phyloP scores from a whole-genome alignment of 2,888 invertebrate genomes.

The Lacanobia oleracea region DNA sequence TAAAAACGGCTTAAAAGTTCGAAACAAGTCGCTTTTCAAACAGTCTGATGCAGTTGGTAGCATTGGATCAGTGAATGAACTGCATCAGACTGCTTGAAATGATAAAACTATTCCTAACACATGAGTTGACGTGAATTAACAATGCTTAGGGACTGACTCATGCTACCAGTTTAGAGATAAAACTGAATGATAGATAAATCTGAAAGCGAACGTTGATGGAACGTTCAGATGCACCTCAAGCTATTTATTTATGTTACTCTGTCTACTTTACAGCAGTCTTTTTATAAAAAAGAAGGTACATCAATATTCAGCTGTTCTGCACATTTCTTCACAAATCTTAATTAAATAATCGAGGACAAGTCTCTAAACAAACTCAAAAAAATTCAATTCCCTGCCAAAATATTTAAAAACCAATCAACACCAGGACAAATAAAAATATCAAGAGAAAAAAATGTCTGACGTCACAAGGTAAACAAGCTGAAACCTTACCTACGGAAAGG shows the following conservation, averaged over 20 bases:
- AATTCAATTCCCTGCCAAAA: constrained; percentile 14
- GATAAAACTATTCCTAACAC: too few species aligned
- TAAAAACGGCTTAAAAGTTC: too few species aligned
- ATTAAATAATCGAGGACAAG: neutral
- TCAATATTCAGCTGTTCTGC: neutral
- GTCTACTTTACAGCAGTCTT: too few species aligned
- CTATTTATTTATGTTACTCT: neutral
- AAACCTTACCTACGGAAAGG: constrained; percentile 80
- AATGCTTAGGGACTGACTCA: too few species aligned
- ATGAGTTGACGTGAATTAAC: too few species aligned
- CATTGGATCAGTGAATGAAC: too few species aligned
- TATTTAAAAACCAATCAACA: constrained; percentile 57
- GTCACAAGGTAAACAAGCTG: constrained; percentile 80
- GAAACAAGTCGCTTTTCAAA: too few species aligned
- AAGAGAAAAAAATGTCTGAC: constrained; percentile 57
- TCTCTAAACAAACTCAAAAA: neutral
- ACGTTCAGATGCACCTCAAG: neutral
- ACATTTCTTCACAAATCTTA: neutral
- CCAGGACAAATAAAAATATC: constrained; percentile 57
- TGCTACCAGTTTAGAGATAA: neutral
- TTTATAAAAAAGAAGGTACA: too few species aligned
- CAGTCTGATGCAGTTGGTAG: too few species aligned
- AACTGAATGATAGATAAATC: constrained; percentile 21
- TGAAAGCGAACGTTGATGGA: neutral
- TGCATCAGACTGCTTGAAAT: too few species aligned